Evolutionary conservation across 23 tunicate species (phyloP).

Genomic region (Styela plicata): DNA sequence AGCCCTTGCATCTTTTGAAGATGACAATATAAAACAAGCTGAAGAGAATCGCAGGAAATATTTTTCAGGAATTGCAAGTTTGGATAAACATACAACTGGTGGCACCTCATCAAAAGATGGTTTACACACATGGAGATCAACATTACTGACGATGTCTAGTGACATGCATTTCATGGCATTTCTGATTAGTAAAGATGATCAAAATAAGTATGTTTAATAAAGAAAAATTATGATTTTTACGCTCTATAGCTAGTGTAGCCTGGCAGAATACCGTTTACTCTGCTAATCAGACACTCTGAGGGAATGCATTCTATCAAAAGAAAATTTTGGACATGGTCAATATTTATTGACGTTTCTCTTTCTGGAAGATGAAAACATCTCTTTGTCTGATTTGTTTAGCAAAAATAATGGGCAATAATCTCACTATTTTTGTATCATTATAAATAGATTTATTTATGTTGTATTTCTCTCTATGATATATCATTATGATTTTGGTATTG

Average conservation of each 20-base stretch:
- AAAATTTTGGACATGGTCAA: too few relatives aligned
- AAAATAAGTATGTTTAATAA: not conserved
- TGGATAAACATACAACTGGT: not conserved
- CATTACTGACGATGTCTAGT: slow-evolving; percentile 1
- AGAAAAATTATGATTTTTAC: not conserved
- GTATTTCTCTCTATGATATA: too few relatives aligned
- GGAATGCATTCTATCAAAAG: too few relatives aligned
- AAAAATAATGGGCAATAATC: too few relatives aligned
- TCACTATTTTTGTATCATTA: too few relatives aligned
- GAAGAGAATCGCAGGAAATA: not conserved
- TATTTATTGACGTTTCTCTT: too few relatives aligned
- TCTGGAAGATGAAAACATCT: too few relatives aligned
- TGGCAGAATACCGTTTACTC: too few relatives aligned
- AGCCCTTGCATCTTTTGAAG: not conserved
- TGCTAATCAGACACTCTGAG: too few relatives aligned
- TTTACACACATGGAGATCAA: slow-evolving; percentile 8
- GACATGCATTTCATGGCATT: slow-evolving; percentile 14
- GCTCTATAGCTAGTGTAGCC: not conserved
- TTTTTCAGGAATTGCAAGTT: not conserved
- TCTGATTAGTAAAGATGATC: not conserved
- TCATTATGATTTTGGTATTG: too few relatives aligned
- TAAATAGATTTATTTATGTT: too few relatives aligned
- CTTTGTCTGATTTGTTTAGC: too few relatives aligned
- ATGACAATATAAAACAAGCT: not conserved
- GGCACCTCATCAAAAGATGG: not conserved